Evolutionary conservation across 1,140 invertebrate genomes (phyloP).

Genomic region (Hyphantria cunea): DNA sequence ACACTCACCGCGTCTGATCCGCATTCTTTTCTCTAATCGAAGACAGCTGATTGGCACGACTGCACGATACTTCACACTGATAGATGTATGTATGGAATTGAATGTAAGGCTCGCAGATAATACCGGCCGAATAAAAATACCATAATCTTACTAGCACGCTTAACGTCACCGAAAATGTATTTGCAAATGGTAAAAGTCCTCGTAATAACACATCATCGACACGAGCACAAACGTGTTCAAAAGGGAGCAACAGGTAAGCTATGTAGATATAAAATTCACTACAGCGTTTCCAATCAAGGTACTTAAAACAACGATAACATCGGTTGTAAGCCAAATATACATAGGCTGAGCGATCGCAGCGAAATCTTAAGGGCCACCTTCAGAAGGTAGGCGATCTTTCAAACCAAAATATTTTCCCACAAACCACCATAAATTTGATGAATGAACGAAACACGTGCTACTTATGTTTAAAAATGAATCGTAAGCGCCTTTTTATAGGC

Average conservation of each 20-base stretch:
- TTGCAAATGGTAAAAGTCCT: background rate
- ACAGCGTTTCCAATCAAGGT: background rate
- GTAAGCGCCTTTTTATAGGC: slow-evolving; percentile 79
- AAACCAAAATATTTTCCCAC: slow-evolving; percentile 78
- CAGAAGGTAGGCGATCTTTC: slow-evolving; percentile 32
- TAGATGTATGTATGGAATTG: slow-evolving; percentile 14
- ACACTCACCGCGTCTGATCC: slow-evolving; percentile 38
- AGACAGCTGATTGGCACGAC: slow-evolving; percentile 43
- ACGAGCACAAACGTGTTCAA: too few species aligned
- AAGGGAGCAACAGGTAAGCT: slow-evolving; percentile 1
- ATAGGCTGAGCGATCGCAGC: slow-evolving; percentile 20
- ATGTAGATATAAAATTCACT: background rate
- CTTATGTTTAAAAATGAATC: slow-evolving; percentile 78
- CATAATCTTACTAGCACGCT: background rate
- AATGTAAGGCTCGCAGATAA: background rate
- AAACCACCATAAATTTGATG: slow-evolving; percentile 79
- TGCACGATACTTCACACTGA: slow-evolving; percentile 27
- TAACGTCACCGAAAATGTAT: background rate
- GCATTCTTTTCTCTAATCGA: slow-evolving; percentile 39
- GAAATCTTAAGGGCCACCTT: slow-evolving; percentile 30
- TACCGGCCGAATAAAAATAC: background rate
- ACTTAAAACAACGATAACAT: slow-evolving; percentile 32
- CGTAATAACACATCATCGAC: too few species aligned
- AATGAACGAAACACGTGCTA: slow-evolving; percentile 80
- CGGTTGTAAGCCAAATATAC: slow-evolving; percentile 32